Evolutionary conservation across 1,140 invertebrate genomes (phyloP).

Genomic region (Tetramorium alpestre): DNA sequence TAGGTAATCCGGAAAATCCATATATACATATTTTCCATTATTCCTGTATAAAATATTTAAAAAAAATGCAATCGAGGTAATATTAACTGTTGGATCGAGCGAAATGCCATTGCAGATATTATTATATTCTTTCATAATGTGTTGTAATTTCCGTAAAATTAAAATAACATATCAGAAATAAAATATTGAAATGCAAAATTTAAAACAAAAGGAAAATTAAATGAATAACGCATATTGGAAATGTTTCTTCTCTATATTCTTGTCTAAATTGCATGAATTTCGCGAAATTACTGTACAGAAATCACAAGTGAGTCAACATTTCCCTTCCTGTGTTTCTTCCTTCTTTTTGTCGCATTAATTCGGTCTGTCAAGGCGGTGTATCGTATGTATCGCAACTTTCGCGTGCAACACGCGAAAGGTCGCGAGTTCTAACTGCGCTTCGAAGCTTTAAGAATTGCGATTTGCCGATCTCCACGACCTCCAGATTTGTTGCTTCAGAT

Average conservation of each 20-base stretch:
- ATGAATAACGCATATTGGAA: not conserved
- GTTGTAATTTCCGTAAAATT: conserved; percentile 7
- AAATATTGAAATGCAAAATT: not conserved
- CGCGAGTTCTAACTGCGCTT: conserved; percentile 39
- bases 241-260: not conserved
- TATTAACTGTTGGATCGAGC: not conserved
- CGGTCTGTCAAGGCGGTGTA: conserved; percentile 36
- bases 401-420: conserved; percentile 55
- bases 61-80: not conserved
- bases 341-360: conserved; percentile 50
- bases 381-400: conserved; percentile 19
- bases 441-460: conserved; percentile 16
- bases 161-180: not conserved
- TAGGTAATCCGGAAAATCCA: conserved; percentile 4
- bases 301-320: not conserved
- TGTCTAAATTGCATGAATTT: not conserved
- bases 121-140: not conserved
- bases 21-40: not conserved
- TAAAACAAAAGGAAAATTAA: not conserved
- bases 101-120: not conserved
- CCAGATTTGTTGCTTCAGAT: conserved; percentile 29
- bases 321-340: not conserved
- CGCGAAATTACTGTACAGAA: not conserved
- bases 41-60: not conserved
- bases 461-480: conserved; percentile 27